Conservation (phyloP, 2,888 invertebrate species). For the Drosophila tripunctata region DNA sequence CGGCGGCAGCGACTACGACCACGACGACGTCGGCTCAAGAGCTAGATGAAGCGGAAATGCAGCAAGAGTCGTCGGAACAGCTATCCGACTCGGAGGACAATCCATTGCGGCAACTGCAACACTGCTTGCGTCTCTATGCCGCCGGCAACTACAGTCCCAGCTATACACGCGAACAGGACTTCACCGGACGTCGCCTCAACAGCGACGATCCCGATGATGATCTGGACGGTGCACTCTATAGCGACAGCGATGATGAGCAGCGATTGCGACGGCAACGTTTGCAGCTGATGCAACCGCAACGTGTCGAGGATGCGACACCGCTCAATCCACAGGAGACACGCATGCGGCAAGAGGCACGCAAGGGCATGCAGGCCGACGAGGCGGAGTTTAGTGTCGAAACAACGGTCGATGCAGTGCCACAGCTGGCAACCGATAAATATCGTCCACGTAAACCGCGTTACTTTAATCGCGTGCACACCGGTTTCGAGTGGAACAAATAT, state of each 20-base stretch:
- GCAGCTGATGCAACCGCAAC: slow-evolving; percentile 75
- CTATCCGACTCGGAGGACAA: slow-evolving; percentile 59
- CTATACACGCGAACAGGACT: slow-evolving; percentile 85
- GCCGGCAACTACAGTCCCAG: slow-evolving; percentile 95
- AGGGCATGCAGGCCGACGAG: slow-evolving; percentile 94
- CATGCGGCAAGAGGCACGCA: slow-evolving; percentile 92
- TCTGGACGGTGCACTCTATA: slow-evolving; percentile 55
- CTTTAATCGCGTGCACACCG: slow-evolving; percentile 97
- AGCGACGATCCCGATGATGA: slow-evolving; percentile 53
- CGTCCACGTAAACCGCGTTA: slow-evolving; percentile 98
- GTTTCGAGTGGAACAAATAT: slow-evolving; percentile 99
- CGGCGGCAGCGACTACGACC: not conserved
- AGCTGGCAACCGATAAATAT: slow-evolving; percentile 97
- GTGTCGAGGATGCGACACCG: slow-evolving; percentile 37
- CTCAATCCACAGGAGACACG: slow-evolving; percentile 85
- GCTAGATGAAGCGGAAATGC: slow-evolving; percentile 16
- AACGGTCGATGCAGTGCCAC: slow-evolving; percentile 91
- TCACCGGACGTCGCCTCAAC: slow-evolving; percentile 46
- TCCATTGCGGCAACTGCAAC: slow-evolving; percentile 50
- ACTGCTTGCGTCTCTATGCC: slow-evolving; percentile 86
- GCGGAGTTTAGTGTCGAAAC: slow-evolving; percentile 96
- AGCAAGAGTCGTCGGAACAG: slow-evolving; percentile 58
- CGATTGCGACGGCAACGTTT: slow-evolving; percentile 57
- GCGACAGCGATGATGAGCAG: slow-evolving; percentile 61
- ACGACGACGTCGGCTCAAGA: not conserved